Evolutionary conservation across 2,888 invertebrate genomes (phyloP), one percentile per base, ranked within the genome.

Genomic region (Zele albiditarsus): DNA sequence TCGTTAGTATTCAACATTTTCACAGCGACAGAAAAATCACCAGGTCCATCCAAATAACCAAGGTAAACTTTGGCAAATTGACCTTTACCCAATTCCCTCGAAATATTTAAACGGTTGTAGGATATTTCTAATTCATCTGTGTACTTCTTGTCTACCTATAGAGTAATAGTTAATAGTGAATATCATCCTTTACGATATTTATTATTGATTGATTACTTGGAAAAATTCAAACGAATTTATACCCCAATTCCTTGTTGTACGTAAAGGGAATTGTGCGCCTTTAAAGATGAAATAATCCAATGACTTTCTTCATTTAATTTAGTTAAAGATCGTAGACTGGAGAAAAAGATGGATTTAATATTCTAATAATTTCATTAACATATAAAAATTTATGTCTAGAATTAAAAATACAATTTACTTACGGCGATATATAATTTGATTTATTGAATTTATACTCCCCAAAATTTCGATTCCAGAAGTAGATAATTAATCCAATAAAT

Each of bases 1-100:
- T 90, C 90, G 80, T 49, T 57, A 27, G 71, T 82, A 76, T 82
- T 81, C 12, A 85, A 84, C 81, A 85, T 84, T 80, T 89, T 88
- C 16, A 88, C 84, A 27, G 87, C 88, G 16, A 87, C 83, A 23
- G 79, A 75, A 16, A 78, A 81, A 38, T 77, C 67, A 6, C 80
- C 25, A 63, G 78, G 25, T 66, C 90, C 90, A 73, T 92, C 91
- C 5, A 94, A 91, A 0, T 91, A 91, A 0, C 94, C 95, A 25
- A 92, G 91, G 84, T 92, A 94, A 0, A 95, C 95, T 62, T 91
- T 90, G 0, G 95, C 95, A 86, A 95, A 96, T 8, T 95, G 94
- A 0, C 95, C 95, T 80, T 92, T 93, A 0, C 95, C 95, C 80
- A 95, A 92, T 83, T 92, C 88, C 0, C 90, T 87, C 0, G 91